Evolutionary conservation across 53 echinoderm and acorn worm genomes (phyloP).

Genomic region (Temnopleurus reevesii): DNA sequence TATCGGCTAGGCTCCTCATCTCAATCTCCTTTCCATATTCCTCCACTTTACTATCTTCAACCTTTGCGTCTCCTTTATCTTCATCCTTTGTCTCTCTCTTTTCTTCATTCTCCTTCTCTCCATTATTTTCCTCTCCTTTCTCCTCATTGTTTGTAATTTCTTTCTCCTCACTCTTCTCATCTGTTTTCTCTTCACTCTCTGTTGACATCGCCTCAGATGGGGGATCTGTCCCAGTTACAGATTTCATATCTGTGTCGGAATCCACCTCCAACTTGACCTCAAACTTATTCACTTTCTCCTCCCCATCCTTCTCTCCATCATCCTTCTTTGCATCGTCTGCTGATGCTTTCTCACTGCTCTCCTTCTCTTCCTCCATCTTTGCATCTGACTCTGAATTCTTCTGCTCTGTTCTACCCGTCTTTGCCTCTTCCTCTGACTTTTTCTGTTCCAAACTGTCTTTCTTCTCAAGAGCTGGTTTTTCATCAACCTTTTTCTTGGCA

Average conservation of each 20-base stretch:
- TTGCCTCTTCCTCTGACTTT: background rate
- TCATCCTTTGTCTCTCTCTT: background rate
- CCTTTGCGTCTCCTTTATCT: background rate
- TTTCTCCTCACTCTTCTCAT: slow-evolving; percentile 22
- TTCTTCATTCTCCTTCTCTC: background rate
- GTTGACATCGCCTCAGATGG: slow-evolving; percentile 3
- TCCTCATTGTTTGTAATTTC: background rate
- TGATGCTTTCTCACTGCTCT: background rate
- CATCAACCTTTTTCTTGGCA: slow-evolving; percentile 16
- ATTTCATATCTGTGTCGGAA: slow-evolving; percentile 2
- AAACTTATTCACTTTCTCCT: background rate
- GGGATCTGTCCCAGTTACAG: background rate
- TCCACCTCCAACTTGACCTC: background rate
- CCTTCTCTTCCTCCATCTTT: background rate
- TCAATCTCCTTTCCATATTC: slow-evolving; percentile 41
- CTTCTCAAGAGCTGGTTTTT: background rate
- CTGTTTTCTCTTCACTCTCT: slow-evolving; percentile 13
- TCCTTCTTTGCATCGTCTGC: background rate
- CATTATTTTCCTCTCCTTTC: background rate
- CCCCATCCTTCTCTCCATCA: slow-evolving; percentile 15
- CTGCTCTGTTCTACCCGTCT: background rate
- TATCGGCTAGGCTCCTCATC: too few relatives aligned
- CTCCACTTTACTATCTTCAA: slow-evolving; percentile 2
- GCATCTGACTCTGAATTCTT: background rate
- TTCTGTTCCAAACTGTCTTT: background rate